These are phyloP conservation scores for Netelia melanura DNA, from an alignment of 2,888 invertebrate genomes.

Conservation along the genomic window DNA sequence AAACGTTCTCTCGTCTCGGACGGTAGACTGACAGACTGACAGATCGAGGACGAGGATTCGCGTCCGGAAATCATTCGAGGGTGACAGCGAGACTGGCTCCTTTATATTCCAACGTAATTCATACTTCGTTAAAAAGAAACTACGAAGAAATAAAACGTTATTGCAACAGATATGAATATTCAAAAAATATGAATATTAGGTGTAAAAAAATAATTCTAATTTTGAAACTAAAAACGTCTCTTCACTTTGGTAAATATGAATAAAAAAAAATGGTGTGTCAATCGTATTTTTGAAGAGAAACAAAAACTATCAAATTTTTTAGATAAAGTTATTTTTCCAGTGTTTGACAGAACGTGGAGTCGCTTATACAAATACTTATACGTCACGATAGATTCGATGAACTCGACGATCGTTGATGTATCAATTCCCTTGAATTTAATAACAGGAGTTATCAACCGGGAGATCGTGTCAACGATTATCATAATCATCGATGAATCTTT, in stretches of 20 bases:
- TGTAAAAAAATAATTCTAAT: too few relatives aligned
- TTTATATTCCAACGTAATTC: not conserved
- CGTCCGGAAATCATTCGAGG: constrained; percentile 44
- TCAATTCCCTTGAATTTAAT: constrained; percentile 1
- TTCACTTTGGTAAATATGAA: too few relatives aligned
- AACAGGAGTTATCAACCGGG: constrained; percentile 14
- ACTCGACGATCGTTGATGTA: constrained; percentile 21
- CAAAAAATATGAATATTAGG: not conserved
- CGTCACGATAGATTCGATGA: constrained; percentile 28
- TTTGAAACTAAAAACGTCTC: too few relatives aligned
- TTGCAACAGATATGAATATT: not conserved
- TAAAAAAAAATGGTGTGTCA: too few relatives aligned
- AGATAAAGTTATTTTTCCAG: too few relatives aligned
- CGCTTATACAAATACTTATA: not conserved
- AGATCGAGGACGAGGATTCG: constrained; percentile 42
- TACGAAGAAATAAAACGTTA: not conserved
- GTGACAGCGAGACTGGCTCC: constrained; percentile 7
- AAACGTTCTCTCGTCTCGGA: constrained; percentile 31
- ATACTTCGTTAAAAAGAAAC: constrained; percentile 1
- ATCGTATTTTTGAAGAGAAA: too few relatives aligned
- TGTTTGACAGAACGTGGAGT: too few relatives aligned
- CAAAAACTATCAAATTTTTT: too few relatives aligned
- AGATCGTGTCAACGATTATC: constrained; percentile 53
- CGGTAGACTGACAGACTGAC: constrained; percentile 18
- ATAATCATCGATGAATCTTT: constrained; percentile 47